Evolutionary conservation across 2,113 vertebrate genomes (phyloP).

Genomic region (Lucifuga dentata): DNA sequence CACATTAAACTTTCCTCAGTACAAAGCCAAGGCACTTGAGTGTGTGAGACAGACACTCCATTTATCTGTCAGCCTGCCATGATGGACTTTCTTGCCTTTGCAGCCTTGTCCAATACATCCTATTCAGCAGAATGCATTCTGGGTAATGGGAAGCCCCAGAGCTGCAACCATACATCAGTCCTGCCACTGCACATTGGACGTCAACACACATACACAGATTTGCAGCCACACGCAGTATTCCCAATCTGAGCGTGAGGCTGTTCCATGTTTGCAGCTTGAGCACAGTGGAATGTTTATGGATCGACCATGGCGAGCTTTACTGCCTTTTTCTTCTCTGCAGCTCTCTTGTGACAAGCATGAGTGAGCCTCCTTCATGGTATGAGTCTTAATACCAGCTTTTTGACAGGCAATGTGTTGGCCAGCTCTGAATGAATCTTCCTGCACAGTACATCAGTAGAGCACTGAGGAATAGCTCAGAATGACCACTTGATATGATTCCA

Average conservation of each 20-base stretch:
- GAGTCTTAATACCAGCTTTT: conserved; percentile 33
- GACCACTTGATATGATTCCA: no score
- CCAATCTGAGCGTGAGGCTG: conserved; percentile 9
- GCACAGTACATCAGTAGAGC: conserved; percentile 2
- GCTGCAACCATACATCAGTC: conserved; percentile 63
- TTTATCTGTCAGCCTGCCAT: conserved; percentile 23
- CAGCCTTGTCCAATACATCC: conserved; percentile 33
- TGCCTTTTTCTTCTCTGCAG: conserved; percentile 28
- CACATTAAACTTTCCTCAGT: conserved; percentile 1
- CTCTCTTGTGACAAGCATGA: conserved; percentile 47
- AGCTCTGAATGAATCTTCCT: background rate
- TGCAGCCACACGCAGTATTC: background rate
- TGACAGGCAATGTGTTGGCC: conserved; percentile 35
- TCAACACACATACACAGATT: background rate
- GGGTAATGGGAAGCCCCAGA: conserved; percentile 63
- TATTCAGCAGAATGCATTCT: conserved; percentile 58
- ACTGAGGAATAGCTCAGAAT: background rate
- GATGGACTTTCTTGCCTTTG: conserved; percentile 41
- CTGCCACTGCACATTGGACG: conserved; percentile 35
- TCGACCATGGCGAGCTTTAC: conserved; percentile 21
- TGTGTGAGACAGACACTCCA: conserved; percentile 12
- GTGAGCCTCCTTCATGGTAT: conserved; percentile 14
- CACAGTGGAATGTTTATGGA: conserved; percentile 48
- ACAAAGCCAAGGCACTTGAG: conserved; percentile 1
- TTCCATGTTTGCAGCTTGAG: conserved; percentile 1